Evolutionary conservation across 2,888 invertebrate genomes (phyloP).

Genomic region (Folsomia manolachei): DNA sequence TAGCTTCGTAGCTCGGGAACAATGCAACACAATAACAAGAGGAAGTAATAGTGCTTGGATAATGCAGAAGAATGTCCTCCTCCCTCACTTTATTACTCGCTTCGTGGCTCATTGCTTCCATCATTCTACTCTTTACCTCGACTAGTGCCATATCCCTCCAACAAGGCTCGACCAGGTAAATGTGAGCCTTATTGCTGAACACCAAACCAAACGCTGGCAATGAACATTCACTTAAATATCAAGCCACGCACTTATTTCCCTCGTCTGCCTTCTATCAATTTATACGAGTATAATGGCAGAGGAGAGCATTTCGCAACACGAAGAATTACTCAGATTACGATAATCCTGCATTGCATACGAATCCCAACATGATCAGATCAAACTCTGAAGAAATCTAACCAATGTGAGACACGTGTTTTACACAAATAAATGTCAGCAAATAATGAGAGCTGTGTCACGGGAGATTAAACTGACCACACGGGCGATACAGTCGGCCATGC

Average conservation of each 20-base stretch:
- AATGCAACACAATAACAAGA: constrained; percentile 8
- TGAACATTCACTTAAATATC: not conserved
- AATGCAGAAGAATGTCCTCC: not conserved
- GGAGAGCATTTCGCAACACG: not conserved
- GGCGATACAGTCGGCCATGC: not conserved
- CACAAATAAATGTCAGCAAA: not conserved
- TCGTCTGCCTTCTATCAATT: too few relatives aligned
- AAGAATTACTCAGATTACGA: not conserved
- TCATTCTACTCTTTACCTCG: too few relatives aligned
- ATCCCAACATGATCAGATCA: too few relatives aligned
- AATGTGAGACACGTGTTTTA: not conserved
- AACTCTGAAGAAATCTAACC: not conserved
- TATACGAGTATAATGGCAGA: too few relatives aligned
- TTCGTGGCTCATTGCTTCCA: not conserved
- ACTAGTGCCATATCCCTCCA: not conserved
- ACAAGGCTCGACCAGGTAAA: not conserved
- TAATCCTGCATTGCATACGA: too few relatives aligned
- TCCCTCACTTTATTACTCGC: not conserved
- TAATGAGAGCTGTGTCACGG: not conserved
- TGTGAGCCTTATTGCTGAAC: too few relatives aligned
- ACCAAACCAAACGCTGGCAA: not conserved
- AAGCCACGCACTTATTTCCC: not conserved
- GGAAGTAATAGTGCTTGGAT: not conserved
- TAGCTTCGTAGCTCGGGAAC: too few relatives aligned
- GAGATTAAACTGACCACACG: not conserved